These are phyloP conservation scores for Andrena hattorfiana DNA, from an alignment of 2,888 invertebrate genomes.

Conservation along the genomic window DNA sequence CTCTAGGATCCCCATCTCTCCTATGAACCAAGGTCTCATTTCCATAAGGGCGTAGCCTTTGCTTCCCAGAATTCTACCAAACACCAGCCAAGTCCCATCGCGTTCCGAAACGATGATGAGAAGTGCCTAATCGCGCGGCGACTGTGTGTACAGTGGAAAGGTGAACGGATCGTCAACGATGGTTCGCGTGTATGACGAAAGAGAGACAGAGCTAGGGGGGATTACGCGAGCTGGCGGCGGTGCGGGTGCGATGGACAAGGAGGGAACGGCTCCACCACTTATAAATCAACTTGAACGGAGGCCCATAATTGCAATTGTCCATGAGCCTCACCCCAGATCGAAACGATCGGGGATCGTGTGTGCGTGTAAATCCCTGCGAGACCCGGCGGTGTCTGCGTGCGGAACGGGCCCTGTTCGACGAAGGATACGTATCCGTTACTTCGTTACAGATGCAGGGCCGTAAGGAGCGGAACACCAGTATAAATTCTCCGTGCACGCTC, in stretches of 20 bases:
- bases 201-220: conserved; percentile 36
- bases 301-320: conserved; percentile 78
- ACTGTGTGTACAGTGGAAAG: conserved; percentile 13
- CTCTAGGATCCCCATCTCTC: conserved; percentile 49
- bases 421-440: conserved; percentile 71
- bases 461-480: conserved; percentile 53
- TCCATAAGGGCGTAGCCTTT: conserved; percentile 75
- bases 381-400: background rate
- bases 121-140: background rate
- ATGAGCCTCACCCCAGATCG: conserved; percentile 69
- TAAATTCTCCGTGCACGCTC: conserved; percentile 27
- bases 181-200: conserved; percentile 38
- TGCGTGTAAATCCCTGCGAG: conserved; percentile 24
- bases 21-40: conserved; percentile 74
- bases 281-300: conserved; percentile 78
- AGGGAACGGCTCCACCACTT: conserved; percentile 71
- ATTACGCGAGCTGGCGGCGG: conserved; percentile 44
- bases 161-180: conserved; percentile 20
- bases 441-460: conserved; percentile 67
- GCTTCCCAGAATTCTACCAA: conserved; percentile 67
- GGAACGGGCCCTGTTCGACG: conserved; percentile 53
- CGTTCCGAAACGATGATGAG: conserved; percentile 42
- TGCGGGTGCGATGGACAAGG: conserved; percentile 70
- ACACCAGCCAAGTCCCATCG: conserved; percentile 39
- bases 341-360: conserved; percentile 46